phyloP scores from a whole-genome alignment of 2,113 vertebrate species.

The Myanophis thanlyinensis region DNA sequence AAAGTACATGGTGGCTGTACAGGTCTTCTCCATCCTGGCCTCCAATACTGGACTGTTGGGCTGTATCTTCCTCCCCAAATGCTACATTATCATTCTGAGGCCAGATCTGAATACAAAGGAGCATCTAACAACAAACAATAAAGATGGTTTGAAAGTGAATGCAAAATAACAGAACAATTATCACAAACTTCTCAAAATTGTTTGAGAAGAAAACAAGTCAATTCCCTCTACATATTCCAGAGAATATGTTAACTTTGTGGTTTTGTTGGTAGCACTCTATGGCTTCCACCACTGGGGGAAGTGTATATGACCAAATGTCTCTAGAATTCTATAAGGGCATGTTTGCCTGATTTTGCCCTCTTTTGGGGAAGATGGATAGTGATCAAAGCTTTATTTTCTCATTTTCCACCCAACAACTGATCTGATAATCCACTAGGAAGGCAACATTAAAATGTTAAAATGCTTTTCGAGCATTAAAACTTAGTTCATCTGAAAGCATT shows the following conservation, averaged over 20 bases:
- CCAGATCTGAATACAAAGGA: background rate
- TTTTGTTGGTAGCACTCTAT: background rate
- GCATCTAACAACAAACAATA: background rate
- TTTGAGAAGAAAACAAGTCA: background rate
- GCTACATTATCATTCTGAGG: background rate
- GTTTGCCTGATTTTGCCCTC: background rate
- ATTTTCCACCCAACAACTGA: background rate
- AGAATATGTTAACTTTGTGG: background rate
- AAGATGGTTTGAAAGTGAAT: background rate
- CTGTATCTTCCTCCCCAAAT: background rate
- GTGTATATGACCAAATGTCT: background rate
- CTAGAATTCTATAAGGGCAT: background rate
- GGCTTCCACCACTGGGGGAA: background rate
- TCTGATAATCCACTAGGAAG: background rate
- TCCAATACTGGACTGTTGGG: background rate
- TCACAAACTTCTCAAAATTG: background rate
- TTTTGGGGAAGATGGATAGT: background rate
- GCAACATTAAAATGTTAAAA: background rate
- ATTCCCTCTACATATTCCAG: too few relatives aligned
- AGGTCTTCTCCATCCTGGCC: background rate
- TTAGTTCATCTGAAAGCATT: background rate
- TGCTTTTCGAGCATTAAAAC: background rate
- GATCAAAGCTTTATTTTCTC: background rate
- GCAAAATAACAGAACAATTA: background rate
- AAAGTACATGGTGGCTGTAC: background rate